Conservation (phyloP, 2,888 invertebrate species). For the Anagyrus pseudococci region DNA sequence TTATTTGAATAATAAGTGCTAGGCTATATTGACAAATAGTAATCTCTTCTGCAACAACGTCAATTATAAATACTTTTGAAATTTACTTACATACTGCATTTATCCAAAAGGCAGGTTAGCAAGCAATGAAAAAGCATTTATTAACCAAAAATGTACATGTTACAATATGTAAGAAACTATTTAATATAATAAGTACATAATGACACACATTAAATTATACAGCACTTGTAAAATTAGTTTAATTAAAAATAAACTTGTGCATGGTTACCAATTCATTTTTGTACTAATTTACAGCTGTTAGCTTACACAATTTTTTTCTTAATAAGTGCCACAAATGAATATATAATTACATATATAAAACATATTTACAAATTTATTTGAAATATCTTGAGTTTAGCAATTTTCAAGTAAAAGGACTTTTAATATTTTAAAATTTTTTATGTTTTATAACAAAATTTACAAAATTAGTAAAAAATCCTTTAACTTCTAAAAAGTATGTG, state of each 20-base stretch:
- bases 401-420: too few species aligned
- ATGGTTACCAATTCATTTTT: conserved; percentile 6
- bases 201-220: conserved; percentile 5
- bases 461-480: neutral
- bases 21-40: too few species aligned
- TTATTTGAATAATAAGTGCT: too few species aligned
- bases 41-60: neutral
- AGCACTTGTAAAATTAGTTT: conserved; percentile 12
- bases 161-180: conserved; percentile 31
- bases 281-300: conserved; percentile 19
- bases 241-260: conserved; percentile 21
- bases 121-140: conserved; percentile 37
- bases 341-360: too few species aligned
- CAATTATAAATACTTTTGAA: neutral
- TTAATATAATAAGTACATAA: conserved; percentile 21
- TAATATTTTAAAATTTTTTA: neutral
- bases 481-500: conserved; percentile 16
- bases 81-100: conserved; percentile 57
- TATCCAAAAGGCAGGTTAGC: conserved; percentile 45
- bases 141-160: conserved; percentile 26
- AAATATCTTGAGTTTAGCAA: too few species aligned
- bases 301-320: conserved; percentile 10
- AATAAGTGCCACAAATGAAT: conserved; percentile 16
- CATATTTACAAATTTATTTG: too few species aligned
- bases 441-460: neutral